phyloP scores from a whole-genome alignment of 2,888 invertebrate genomes.

The Protula sp. region DNA sequence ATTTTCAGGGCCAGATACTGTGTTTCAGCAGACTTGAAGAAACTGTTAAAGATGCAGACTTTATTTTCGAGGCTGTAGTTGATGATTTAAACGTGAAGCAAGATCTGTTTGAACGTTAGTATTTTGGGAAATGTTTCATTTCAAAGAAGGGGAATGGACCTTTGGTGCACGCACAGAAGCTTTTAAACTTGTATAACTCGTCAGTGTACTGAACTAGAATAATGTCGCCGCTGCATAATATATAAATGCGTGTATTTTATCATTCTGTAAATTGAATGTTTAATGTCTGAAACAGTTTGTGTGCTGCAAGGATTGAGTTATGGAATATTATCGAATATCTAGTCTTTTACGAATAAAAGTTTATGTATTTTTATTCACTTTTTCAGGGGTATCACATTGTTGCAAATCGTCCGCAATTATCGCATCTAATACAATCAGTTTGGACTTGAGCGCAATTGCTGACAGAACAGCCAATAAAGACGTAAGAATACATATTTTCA shows the following conservation, averaged over 20 bases:
- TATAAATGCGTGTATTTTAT: too few relatives aligned
- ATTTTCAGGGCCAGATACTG: slow-evolving; percentile 52
- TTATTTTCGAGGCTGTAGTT: slow-evolving; percentile 54
- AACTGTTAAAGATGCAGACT: slow-evolving; percentile 53
- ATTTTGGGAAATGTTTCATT: neutral
- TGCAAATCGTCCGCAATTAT: slow-evolving; percentile 47
- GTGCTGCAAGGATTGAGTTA: too few relatives aligned
- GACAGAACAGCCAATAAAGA: slow-evolving; percentile 44
- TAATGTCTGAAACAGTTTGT: too few relatives aligned
- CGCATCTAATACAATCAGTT: slow-evolving; percentile 47
- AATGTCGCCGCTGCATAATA: too few relatives aligned
- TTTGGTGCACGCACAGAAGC: too few relatives aligned
- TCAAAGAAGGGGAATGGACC: too few relatives aligned
- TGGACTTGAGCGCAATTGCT: slow-evolving; percentile 44
- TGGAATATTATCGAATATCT: too few relatives aligned
- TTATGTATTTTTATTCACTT: neutral
- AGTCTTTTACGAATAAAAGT: too few relatives aligned
- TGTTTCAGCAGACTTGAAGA: slow-evolving; percentile 54
- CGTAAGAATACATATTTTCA: slow-evolving; percentile 31
- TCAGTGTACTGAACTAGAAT: too few relatives aligned
- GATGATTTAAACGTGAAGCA: slow-evolving; percentile 54
- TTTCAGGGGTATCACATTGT: slow-evolving; percentile 43
- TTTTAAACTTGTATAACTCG: too few relatives aligned
- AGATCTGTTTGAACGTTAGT: slow-evolving; percentile 53
- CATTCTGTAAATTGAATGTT: too few relatives aligned